A percentile compares a stretch with the other conserved stretches of the same genome.
Conservation (phyloP, 2,888 invertebrate species). For the Hedychridium roseum region DNA sequence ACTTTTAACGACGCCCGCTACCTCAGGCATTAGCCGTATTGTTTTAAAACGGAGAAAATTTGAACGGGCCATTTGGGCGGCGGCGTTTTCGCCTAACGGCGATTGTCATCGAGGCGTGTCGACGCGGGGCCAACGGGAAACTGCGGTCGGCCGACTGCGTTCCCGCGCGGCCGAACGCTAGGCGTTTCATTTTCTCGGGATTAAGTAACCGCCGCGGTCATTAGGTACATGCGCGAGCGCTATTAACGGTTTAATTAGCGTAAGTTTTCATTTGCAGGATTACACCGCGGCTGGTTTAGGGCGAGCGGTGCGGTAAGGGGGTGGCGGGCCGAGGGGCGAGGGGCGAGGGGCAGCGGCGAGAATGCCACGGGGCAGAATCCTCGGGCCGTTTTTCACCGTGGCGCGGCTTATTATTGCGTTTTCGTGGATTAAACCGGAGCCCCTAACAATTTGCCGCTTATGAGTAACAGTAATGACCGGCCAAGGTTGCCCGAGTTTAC, state of each 20-base stretch:
- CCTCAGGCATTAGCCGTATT: too few relatives aligned
- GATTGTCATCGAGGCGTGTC: too few relatives aligned
- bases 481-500: conserved; percentile 17
- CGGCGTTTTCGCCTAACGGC: too few relatives aligned
- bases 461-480: conserved; percentile 20
- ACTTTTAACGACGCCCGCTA: too few relatives aligned
- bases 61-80: too few relatives aligned
- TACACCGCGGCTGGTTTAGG: conserved; percentile 34
- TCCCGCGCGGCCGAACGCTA: conserved; percentile 1
- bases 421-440: conserved; percentile 43
- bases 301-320: conserved; percentile 4
- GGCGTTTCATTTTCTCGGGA: conserved; percentile 59
- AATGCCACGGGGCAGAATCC: conserved; percentile 26
- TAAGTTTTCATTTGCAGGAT: conserved; percentile 62
- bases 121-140: too few relatives aligned
- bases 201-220: conserved; percentile 56
- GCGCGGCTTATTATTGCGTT: conserved; percentile 51
- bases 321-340: neutral
- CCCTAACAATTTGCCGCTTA: conserved; percentile 45
- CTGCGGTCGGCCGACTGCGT: neutral
- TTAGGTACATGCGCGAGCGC: conserved; percentile 56
- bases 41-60: too few relatives aligned
- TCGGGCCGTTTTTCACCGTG: conserved; percentile 43
- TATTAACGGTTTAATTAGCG: conserved; percentile 63
- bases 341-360: conserved; percentile 15